These are phyloP conservation scores for Drosophila obscura DNA, from an alignment of 1,140 invertebrate genomes.

Conservation along the genomic window DNA sequence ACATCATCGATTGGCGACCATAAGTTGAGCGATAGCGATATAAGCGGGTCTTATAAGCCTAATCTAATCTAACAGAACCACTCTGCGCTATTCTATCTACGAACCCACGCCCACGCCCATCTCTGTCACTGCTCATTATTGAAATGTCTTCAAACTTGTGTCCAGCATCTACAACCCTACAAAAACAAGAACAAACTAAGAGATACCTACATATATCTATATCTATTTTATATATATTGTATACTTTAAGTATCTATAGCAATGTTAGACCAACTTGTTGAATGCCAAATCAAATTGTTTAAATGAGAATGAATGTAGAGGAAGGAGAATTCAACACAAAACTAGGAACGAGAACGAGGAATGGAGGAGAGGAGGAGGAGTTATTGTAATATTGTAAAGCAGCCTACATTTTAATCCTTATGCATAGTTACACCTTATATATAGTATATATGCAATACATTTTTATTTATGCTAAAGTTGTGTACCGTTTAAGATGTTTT, in stretches of 20 bases:
- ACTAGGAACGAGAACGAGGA: constrained; percentile 30
- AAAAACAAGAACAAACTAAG: constrained; percentile 70
- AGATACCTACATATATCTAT: constrained; percentile 57
- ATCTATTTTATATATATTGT: constrained; percentile 20
- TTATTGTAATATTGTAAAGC: constrained; percentile 57
- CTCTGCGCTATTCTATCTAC: constrained; percentile 25
- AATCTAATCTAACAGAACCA: constrained; percentile 46
- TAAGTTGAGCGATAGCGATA: constrained; percentile 76
- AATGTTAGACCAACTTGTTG: constrained; percentile 75
- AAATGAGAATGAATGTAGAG: constrained; percentile 21
- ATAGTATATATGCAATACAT: constrained; percentile 62
- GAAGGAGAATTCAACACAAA: constrained; percentile 54
- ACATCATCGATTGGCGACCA: constrained; percentile 27
- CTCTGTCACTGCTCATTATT: constrained; percentile 40
- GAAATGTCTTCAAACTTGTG: constrained; percentile 16
- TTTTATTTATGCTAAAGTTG: constrained; percentile 64
- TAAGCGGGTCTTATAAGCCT: constrained; percentile 82
- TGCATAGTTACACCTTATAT: constrained; percentile 16
- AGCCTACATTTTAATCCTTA: constrained; percentile 30
- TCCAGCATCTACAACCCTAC: constrained; percentile 5
- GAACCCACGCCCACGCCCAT: constrained; percentile 13
- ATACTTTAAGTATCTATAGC: constrained; percentile 38
- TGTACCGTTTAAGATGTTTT: constrained; percentile 71
- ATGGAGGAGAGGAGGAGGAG: constrained; percentile 5
- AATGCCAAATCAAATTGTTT: constrained; percentile 76